A percentile compares a stretch with the other conserved stretches of the same genome.
phyloP scores from a whole-genome alignment of 2,113 vertebrate genomes.

The Jacana jacana region DNA sequence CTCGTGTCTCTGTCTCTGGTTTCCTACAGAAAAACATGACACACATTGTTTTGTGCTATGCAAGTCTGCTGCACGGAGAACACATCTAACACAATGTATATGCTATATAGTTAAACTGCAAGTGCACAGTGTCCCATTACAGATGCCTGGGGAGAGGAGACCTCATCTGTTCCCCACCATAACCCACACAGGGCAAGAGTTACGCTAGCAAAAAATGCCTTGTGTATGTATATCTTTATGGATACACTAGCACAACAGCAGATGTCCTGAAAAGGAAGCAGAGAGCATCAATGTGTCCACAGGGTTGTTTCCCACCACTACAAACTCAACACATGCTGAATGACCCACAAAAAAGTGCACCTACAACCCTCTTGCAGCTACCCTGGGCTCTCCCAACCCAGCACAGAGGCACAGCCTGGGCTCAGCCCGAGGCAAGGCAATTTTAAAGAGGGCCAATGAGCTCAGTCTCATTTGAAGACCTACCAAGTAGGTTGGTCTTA shows the following conservation, averaged over 20 bases:
- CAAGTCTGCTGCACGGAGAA: background rate
- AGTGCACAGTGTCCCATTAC: background rate
- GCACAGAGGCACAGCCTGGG: background rate
- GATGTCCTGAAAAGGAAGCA: background rate
- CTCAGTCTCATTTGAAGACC: background rate
- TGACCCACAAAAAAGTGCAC: rapidly evolving
- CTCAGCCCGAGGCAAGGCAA: background rate
- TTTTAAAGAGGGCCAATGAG: rapidly evolving
- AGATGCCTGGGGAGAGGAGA: background rate
- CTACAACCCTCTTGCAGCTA: background rate
- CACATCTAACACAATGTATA: background rate
- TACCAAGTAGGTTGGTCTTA: background rate
- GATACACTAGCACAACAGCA: background rate
- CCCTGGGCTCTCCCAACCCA: background rate
- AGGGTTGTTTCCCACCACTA: background rate
- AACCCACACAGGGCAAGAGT: background rate
- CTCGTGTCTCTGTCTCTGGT: rapidly evolving
- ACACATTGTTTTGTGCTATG: background rate
- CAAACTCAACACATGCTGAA: background rate
- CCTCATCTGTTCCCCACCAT: background rate
- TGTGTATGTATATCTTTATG: background rate
- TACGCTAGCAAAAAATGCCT: background rate
- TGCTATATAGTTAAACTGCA: background rate
- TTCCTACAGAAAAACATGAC: background rate
- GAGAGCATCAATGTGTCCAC: background rate